Evolutionary conservation across 2,888 invertebrate genomes (phyloP).

Genomic region (Archaeoteleia sp.): DNA sequence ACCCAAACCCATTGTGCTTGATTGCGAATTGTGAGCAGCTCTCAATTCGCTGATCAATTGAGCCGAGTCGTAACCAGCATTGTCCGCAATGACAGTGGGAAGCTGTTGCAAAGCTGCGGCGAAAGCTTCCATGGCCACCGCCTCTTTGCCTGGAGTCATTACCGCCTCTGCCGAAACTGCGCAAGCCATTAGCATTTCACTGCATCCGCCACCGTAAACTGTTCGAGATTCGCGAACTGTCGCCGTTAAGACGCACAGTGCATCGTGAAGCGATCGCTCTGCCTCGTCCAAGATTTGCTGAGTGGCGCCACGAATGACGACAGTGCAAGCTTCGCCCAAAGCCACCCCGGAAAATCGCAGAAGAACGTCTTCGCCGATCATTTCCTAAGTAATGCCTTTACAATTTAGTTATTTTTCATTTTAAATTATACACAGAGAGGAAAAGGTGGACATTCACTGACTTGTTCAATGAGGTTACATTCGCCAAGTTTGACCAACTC

Average conservation of each 20-base stretch:
- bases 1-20: constrained; percentile 86
- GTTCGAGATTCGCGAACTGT: constrained; percentile 95
- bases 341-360: constrained; percentile 96
- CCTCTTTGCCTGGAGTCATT: constrained; percentile 96
- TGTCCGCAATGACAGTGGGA: constrained; percentile 97
- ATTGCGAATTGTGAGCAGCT: constrained; percentile 89
- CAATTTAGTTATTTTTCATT: no score
- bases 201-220: constrained; percentile 94
- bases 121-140: constrained; percentile 97
- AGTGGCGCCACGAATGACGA: constrained; percentile 97
- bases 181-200: constrained; percentile 98
- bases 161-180: constrained; percentile 90
- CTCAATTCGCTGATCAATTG: constrained; percentile 93
- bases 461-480: constrained; percentile 96
- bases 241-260: constrained; percentile 95
- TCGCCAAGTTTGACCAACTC: constrained; percentile 93
- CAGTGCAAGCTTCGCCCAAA: constrained; percentile 96
- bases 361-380: constrained; percentile 98
- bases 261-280: constrained; percentile 98
- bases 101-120: constrained; percentile 91
- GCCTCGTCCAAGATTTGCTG: constrained; percentile 99
- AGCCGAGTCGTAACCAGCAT: constrained; percentile 98
- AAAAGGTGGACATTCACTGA: constrained; percentile 63
- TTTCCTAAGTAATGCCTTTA: no score
- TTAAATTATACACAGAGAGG: constrained; percentile 6